A percentile compares a stretch with the other conserved stretches of the same genome.
Evolutionary conservation across 2,888 invertebrate species (phyloP).

Genomic region (Conistra vaccinii): DNA sequence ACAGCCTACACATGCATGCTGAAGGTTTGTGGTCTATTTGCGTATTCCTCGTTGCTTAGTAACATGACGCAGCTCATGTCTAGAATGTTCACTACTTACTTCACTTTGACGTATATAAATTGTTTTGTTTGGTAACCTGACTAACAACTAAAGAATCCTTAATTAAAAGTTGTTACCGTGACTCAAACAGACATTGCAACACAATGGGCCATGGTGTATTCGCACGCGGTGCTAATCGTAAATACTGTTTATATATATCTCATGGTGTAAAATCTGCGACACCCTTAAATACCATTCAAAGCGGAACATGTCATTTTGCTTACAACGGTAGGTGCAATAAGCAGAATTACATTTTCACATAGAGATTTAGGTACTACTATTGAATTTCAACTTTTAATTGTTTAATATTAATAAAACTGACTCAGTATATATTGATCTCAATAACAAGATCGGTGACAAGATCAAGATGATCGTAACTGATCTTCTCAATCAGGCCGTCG

Average conservation of each 20-base stretch:
- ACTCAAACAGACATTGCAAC: background rate
- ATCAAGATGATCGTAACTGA: conserved; percentile 1
- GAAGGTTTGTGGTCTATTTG: background rate
- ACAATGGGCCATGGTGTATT: background rate
- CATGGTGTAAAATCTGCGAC: background rate
- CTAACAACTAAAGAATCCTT: background rate
- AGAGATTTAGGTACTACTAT: background rate
- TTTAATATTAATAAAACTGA: background rate
- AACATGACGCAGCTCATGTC: background rate
- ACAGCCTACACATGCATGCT: background rate
- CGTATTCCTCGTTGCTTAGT: background rate
- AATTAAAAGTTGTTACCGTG: no score
- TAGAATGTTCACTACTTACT: no score
- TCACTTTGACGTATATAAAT: background rate
- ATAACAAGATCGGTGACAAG: background rate
- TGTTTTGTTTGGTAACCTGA: background rate
- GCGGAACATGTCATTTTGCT: background rate
- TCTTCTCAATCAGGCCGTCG: background rate
- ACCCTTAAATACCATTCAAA: background rate
- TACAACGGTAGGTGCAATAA: background rate
- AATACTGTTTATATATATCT: no score
- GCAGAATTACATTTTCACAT: background rate
- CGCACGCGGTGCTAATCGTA: no score
- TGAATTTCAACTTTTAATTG: background rate
- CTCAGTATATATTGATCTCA: background rate